Base-by-base conservation (phyloP, 2,113 vertebrate species). In the Rallus limicola region DNA sequence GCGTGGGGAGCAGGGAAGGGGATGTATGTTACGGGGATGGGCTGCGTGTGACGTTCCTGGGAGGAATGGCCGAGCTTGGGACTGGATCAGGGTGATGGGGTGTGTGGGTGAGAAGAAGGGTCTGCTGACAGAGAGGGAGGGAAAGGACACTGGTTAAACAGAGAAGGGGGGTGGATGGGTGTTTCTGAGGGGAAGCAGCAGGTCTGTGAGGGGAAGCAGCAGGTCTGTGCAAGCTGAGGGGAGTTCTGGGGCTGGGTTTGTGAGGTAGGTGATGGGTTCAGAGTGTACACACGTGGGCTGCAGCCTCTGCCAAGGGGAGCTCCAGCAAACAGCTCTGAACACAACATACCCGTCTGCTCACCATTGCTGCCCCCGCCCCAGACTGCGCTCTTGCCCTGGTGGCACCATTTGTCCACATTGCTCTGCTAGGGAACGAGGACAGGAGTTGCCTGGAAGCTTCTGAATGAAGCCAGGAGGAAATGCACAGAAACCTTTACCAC, bases 11-110 rank as follows among this genome's bases (percentile, higher is more conserved):
- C 9, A 29, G 72, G 74, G 10, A 15, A 12, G 46, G 1, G 34
- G 34, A 6, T 4, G 91, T 36, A n/a, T 11, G 26, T 19, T 7
- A 3, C 0, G 4, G 85, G 18, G 65, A 6, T 20, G 55, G 55
- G 58, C 36, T 9, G 24, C 15, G 0, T 0, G 52, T 16, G 13
- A 5, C 3, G 0, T 23, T 38, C 10, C 50, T n/a, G 25, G 1
- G 48, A 38, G 75, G 42, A 28, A 5, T 5, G 38, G 31, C 13
- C 21, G 62, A 16, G 44, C 38, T 21, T 9, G 40, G 72, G 80
- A 70, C 50, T 5, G 59, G 44, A 12, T 59, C 42, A 38, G 52
- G 38, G 50, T 17, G 50, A 13, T 16, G 6, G 56, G 26, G 42
- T 5, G 64, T 5, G 26, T 11, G 34, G 9, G 10, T 31, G 48